Evolutionary conservation across 2,797 vertebrate species (phyloP).

Genomic region (Threskiornis aethiopicus): DNA sequence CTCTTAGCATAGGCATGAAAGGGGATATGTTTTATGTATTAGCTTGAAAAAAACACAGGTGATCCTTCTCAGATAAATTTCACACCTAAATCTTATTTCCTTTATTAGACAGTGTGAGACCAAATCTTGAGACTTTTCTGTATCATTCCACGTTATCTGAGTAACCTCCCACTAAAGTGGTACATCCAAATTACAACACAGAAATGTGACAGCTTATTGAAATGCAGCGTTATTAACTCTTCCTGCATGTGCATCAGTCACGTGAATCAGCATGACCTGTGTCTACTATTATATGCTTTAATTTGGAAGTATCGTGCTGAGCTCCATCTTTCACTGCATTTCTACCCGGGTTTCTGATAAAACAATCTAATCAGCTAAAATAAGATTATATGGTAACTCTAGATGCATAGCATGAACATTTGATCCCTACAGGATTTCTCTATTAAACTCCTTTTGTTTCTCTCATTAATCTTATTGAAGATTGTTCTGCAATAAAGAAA

Average conservation of each 20-base stretch:
- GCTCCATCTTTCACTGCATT: neutral
- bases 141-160: neutral
- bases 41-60: neutral
- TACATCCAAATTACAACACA: neutral
- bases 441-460: neutral
- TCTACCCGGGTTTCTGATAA: neutral
- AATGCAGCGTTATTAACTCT: neutral
- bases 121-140: neutral
- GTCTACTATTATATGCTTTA: neutral
- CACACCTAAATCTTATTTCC: neutral
- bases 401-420: neutral
- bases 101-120: neutral
- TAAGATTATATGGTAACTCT: neutral
- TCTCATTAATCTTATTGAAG: slow-evolving; percentile 42
- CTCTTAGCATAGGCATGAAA: neutral
- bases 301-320: neutral
- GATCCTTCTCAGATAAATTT: neutral
- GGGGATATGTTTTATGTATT: neutral
- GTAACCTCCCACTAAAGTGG: neutral
- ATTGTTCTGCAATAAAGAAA: neutral
- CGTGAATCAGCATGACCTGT: neutral
- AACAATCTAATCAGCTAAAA: slow-evolving; percentile 25
- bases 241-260: neutral
- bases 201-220: neutral
- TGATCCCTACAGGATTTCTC: slow-evolving; percentile 18